Base-by-base conservation (phyloP, 2,888 invertebrate genomes). In the Caenorhabditis uteleia region DNA sequence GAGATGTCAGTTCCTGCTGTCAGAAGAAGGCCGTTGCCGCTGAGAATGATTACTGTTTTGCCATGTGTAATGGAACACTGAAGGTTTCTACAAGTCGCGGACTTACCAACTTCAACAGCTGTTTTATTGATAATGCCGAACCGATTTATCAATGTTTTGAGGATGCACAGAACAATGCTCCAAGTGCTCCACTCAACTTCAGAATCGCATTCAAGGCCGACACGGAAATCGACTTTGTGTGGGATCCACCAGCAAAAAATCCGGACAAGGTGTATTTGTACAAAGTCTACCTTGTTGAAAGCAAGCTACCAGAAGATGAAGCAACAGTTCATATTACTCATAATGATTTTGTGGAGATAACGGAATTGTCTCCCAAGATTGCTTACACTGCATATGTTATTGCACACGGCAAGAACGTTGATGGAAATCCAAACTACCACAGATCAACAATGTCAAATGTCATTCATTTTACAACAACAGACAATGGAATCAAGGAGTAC, bases 1-100 rank as follows among this genome's bases (percentile, higher is more conserved):
- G 78, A 25, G 75, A 82, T 55, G 68, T 76, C 31, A 60, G 66
- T n/a, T 47, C 48, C 14, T 82, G 82, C 34, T 79, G 79, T 45
- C 21, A 54, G 10, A 49, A 45, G 7, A 64, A 71, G 10, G 70
- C 76, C 20, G 18, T 31, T 10, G 16, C 45, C 18, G 16, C 49
- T 12, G 78, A 80, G 10, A 60, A 74, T 42, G 45, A 38, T 29
- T 57, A 55, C 6, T 82, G 82, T 53, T 72, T 82, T 39, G 71
- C 68, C 14, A 29, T 82, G 8, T 83, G 78, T 55, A 67, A 68
- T 48, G 79, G 77, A 14, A 51, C 55, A 3, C 46, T 58, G 40
- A 7, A 34, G n/a, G 2, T 16, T 25, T 27, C 42, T n/a, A 43
- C 6, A 10, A n/a, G 10, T 34, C 4, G 25, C 23, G 10, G 3